Percentiles rank a stretch among this genome's conserved stretches.
Evolutionary conservation across 2,888 invertebrate genomes (phyloP).

Genomic region (Mamestra brassicae): DNA sequence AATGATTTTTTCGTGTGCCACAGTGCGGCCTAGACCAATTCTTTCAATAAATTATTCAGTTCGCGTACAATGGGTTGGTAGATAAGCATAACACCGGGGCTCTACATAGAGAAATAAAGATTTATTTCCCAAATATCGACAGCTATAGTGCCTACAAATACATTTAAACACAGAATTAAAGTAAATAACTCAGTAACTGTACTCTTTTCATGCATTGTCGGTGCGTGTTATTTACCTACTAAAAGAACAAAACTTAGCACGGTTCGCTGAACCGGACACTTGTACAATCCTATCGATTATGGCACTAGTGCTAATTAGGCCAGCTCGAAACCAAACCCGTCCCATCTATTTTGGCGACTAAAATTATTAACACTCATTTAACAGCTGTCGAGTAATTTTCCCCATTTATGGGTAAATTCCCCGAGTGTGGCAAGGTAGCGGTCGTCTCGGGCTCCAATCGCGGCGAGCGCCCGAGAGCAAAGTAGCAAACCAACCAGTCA

Average conservation of each 20-base stretch:
- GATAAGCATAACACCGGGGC: constrained; percentile 42
- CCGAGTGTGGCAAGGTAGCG: constrained; percentile 77
- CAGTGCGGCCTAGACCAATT: constrained; percentile 59
- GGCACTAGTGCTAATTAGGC: constrained; percentile 43
- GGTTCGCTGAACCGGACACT: constrained; percentile 38
- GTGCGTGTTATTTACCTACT: background rate
- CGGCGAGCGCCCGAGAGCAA: constrained; percentile 71
- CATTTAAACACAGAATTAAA: constrained; percentile 18
- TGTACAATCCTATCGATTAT: constrained; percentile 39
- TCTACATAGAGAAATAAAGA: constrained; percentile 52
- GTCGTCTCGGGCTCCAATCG: constrained; percentile 79
- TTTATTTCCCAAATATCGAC: constrained; percentile 59
- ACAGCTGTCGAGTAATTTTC: constrained; percentile 55
- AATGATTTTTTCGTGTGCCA: constrained; percentile 37
- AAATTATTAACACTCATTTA: constrained; percentile 27
- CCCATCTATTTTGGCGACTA: constrained; percentile 2
- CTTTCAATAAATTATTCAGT: constrained; percentile 65
- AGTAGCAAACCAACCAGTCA: constrained; percentile 84
- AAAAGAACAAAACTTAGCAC: constrained; percentile 1
- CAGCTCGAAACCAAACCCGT: constrained; percentile 15
- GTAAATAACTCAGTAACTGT: constrained; percentile 19
- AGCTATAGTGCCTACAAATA: constrained; percentile 35
- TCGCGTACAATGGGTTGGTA: constrained; percentile 56
- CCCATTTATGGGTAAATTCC: constrained; percentile 74
- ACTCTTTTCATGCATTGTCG: background rate